phyloP scores from a whole-genome alignment of 2,113 vertebrate genomes.

The Columba janthina region DNA sequence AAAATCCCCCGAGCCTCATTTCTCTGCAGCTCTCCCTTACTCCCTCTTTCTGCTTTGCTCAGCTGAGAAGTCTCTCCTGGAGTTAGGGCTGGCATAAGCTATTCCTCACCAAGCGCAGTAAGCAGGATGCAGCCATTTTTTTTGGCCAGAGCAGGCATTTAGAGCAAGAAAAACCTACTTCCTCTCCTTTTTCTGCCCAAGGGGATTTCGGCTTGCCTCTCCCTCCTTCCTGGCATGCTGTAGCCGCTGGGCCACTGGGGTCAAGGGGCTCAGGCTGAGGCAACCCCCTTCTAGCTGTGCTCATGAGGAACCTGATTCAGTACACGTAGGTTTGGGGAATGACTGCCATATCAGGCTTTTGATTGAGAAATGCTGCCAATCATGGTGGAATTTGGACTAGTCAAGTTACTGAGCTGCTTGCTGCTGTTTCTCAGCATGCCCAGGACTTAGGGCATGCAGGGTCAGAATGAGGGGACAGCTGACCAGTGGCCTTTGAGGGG shows the following conservation, averaged over 20 bases:
- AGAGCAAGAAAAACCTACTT: neutral
- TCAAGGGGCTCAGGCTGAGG: neutral
- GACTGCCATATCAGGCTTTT: neutral
- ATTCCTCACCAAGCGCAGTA: neutral
- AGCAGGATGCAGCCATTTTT: neutral
- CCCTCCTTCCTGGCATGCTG: neutral
- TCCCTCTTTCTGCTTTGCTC: neutral
- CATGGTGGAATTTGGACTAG: fast-evolving
- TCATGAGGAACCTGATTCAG: neutral
- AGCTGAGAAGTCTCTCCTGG: neutral
- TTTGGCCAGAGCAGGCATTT: neutral
- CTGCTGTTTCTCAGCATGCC: neutral
- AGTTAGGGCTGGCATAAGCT: neutral
- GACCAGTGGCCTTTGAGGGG: neutral
- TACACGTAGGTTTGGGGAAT: neutral
- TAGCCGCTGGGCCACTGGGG: neutral
- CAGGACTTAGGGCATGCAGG: fast-evolving
- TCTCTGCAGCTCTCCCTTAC: neutral
- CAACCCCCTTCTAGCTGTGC: neutral
- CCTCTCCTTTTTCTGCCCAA: neutral
- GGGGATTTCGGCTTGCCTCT: neutral
- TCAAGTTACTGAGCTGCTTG: neutral
- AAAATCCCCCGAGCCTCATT: neutral
- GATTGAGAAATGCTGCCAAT: neutral
- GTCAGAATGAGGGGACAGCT: neutral